Base-by-base conservation (phyloP, 92 coral and sea anemone species). In the Galaxea fascicularis region DNA sequence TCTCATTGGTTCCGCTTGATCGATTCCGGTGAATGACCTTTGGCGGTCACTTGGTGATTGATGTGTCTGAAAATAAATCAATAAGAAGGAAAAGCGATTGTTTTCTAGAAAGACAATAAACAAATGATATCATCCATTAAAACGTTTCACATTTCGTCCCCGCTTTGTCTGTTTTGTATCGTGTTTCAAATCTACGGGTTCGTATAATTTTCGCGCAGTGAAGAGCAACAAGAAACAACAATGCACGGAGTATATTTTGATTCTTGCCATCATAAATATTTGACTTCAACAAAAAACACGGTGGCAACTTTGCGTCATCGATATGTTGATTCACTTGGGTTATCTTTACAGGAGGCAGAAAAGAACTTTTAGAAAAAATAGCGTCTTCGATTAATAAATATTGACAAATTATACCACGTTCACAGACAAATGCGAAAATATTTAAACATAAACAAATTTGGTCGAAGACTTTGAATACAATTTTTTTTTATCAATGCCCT, bases 1-100 rank as follows among this genome's bases (percentile, higher is more conserved):
- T 57, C 49, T 67, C 17, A 79, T 79, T 79, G 84, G 84, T 52
- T 66, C 31, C 74, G 62, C 74, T 59, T 78, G 72, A 77, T 39
- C 71, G 82, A 70, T 45, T 77, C 31, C 54, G 3, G 27, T 22
- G 54, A 46, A 15, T 78, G 84, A 65, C 66, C 75, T 65, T 20
- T 51, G 29, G 75, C 53, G 46, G 29, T 49, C 53, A 30, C n/a
- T 79, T 75, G 22, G 41, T 44, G 74, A 79, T n/a, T 27, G 84
- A 66, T 68, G 17, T 29, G 21, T 29, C 84, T 66, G 75, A 11
- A 52, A 78, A 79, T 27, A 30, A 65, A 69, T 64, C 31, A 79
- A 47, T 15, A 4, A 79, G 45, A 28, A 45, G 14, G 10, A 49
- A 25, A 29, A 65, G 29, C 14, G 13, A 31, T 47, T 53, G 4